Percentiles rank a stretch among this genome's conserved stretches.
phyloP scores from a whole-genome alignment of 2,888 invertebrate species.

The Priocnemis perturbator region DNA sequence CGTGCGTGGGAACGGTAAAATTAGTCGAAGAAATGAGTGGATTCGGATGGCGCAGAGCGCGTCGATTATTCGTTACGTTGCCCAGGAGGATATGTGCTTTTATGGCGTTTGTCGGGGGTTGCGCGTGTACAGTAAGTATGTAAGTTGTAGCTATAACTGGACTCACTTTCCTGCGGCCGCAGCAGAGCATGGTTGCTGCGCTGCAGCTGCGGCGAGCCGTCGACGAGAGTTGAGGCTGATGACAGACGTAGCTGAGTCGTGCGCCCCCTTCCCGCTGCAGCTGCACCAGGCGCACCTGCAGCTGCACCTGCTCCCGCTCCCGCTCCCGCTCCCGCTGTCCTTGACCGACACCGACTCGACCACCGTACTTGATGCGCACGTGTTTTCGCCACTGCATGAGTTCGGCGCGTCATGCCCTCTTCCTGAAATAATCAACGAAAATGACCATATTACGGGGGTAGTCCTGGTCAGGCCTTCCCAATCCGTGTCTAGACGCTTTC shows the following conservation, averaged over 20 bases:
- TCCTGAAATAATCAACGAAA: constrained; percentile 40
- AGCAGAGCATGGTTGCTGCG: constrained; percentile 96
- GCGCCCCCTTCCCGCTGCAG: constrained; percentile 70
- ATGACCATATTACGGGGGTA: neutral
- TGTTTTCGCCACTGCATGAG: constrained; percentile 76
- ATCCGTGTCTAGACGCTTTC: too few relatives aligned
- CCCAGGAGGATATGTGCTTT: too few relatives aligned
- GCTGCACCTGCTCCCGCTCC: constrained; percentile 68
- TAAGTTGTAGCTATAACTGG: neutral
- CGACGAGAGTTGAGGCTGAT: constrained; percentile 69
- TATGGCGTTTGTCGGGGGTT: too few relatives aligned
- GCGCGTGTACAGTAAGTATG: too few relatives aligned
- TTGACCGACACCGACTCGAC: constrained; percentile 75
- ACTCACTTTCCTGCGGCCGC: constrained; percentile 94
- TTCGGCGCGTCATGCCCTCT: constrained; percentile 75
- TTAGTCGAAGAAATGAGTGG: too few relatives aligned
- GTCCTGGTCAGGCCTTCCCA: too few relatives aligned
- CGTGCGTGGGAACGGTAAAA: too few relatives aligned
- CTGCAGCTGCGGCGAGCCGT: constrained; percentile 78
- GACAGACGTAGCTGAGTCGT: constrained; percentile 70
- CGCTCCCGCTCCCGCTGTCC: constrained; percentile 72
- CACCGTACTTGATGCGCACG: constrained; percentile 76
- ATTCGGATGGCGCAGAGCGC: too few relatives aligned
- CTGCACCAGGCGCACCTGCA: constrained; percentile 74
- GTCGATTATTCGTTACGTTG: too few relatives aligned